Percentiles rank a stretch among this genome's conserved stretches.
phyloP scores from a whole-genome alignment of 2,888 invertebrate genomes.

The Drosophila trichaetosa region DNA sequence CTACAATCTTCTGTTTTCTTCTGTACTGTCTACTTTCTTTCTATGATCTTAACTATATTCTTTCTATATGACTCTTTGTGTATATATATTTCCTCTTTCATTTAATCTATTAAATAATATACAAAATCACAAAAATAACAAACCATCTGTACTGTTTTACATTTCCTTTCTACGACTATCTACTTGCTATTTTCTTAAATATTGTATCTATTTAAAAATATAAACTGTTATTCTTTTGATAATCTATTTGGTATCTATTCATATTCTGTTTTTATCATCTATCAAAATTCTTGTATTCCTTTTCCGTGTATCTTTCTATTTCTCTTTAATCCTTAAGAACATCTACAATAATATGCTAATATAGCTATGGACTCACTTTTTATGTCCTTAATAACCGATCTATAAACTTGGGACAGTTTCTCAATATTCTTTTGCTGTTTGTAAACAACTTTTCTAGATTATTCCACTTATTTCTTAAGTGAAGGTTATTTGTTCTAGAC shows the following conservation, averaged over 20 bases:
- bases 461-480: neutral
- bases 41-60: slow-evolving; percentile 14
- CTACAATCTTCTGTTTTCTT: neutral
- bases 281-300: neutral
- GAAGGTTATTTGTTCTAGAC: neutral
- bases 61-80: slow-evolving; percentile 51
- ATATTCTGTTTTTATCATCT: neutral
- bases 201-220: slow-evolving; percentile 14
- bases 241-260: neutral
- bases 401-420: neutral
- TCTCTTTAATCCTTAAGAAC: neutral
- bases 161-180: slow-evolving; percentile 6
- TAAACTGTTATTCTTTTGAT: slow-evolving; percentile 9
- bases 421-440: neutral
- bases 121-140: slow-evolving; percentile 30
- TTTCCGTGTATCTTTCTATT: neutral
- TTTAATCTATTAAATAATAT: slow-evolving; percentile 40
- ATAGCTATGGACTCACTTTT: neutral
- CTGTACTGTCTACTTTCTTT: neutral
- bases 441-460: neutral
- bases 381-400: neutral
- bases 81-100: slow-evolving; percentile 60
- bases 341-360: neutral
- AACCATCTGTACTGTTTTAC: slow-evolving; percentile 27
- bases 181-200: neutral